Conservation (phyloP, 2,888 invertebrate species). For the Agrotis puta region DNA sequence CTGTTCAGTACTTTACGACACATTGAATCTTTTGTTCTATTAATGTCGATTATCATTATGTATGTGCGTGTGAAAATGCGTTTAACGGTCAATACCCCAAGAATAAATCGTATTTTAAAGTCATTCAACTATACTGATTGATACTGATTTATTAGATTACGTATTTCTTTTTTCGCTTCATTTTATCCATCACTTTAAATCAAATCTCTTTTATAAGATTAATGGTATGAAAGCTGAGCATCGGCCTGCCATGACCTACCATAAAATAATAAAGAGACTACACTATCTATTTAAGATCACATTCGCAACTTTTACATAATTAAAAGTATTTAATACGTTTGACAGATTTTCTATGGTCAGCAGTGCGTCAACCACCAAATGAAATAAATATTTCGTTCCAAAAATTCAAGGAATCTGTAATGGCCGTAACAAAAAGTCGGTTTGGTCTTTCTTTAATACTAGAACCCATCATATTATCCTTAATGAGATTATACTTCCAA, state of each 20-base stretch:
- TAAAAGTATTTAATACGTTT: too few species aligned
- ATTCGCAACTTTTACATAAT: not conserved
- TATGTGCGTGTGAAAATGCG: too few species aligned
- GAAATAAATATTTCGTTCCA: too few species aligned
- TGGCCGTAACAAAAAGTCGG: not conserved
- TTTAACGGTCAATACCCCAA: not conserved
- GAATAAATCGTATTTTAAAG: slow-evolving; percentile 20
- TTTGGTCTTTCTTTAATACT: not conserved
- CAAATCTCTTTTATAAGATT: not conserved
- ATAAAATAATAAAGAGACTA: too few species aligned
- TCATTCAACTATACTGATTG: slow-evolving; percentile 8
- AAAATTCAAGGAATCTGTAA: too few species aligned
- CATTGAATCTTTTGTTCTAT: too few species aligned
- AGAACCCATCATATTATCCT: not conserved
- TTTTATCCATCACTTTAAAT: slow-evolving; percentile 9
- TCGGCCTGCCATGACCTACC: not conserved
- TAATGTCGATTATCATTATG: too few species aligned
- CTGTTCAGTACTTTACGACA: not conserved
- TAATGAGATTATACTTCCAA: slow-evolving; percentile 23
- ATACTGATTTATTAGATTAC: not conserved
- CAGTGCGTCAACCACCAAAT: too few species aligned
- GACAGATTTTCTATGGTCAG: too few species aligned
- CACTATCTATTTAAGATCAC: not conserved
- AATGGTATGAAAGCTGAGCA: not conserved
- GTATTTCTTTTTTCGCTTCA: slow-evolving; percentile 18